phyloP scores from a whole-genome alignment of 2,888 invertebrate species.

The Campoplex capitator region DNA sequence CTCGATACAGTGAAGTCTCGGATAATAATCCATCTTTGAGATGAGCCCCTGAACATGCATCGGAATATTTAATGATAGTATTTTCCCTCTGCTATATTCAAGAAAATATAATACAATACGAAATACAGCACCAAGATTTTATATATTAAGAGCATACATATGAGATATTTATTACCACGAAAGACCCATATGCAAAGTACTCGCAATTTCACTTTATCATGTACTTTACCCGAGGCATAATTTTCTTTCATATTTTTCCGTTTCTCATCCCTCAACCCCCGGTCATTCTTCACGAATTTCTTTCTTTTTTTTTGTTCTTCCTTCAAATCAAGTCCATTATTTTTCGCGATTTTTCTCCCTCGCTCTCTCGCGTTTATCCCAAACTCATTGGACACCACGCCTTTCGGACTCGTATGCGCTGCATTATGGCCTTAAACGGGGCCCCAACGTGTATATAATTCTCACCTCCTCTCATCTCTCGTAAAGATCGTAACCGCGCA shows the following conservation, averaged over 20 bases:
- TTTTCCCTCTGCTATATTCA: slow-evolving; percentile 43
- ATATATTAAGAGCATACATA: background rate
- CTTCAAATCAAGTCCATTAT: slow-evolving; percentile 64
- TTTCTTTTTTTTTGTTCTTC: slow-evolving; percentile 51
- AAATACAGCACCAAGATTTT: slow-evolving; percentile 12
- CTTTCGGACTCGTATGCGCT: slow-evolving; percentile 58
- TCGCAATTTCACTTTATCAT: slow-evolving; percentile 77
- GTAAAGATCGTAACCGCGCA: slow-evolving; percentile 38
- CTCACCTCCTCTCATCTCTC: slow-evolving; percentile 59
- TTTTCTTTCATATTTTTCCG: slow-evolving; percentile 35
- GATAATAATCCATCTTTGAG: slow-evolving; percentile 44
- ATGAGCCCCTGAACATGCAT: slow-evolving; percentile 25
- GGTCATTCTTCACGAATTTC: slow-evolving; percentile 1
- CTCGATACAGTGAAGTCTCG: slow-evolving; percentile 45
- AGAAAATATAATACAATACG: slow-evolving; percentile 6
- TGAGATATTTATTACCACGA: slow-evolving; percentile 27
- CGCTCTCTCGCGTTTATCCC: slow-evolving; percentile 60
- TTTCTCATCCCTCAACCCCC: slow-evolving; percentile 18
- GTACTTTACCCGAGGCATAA: slow-evolving; percentile 57
- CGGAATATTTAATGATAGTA: slow-evolving; percentile 46
- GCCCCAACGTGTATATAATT: slow-evolving; percentile 66
- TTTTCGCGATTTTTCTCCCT: slow-evolving; percentile 62
- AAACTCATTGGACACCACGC: slow-evolving; percentile 72
- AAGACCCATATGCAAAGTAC: slow-evolving; percentile 59
- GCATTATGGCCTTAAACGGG: slow-evolving; percentile 70